Percentiles rank a stretch among this genome's conserved stretches.
Evolutionary conservation across 2,888 invertebrate genomes (phyloP).

Genomic region (Agrotis clavis): DNA sequence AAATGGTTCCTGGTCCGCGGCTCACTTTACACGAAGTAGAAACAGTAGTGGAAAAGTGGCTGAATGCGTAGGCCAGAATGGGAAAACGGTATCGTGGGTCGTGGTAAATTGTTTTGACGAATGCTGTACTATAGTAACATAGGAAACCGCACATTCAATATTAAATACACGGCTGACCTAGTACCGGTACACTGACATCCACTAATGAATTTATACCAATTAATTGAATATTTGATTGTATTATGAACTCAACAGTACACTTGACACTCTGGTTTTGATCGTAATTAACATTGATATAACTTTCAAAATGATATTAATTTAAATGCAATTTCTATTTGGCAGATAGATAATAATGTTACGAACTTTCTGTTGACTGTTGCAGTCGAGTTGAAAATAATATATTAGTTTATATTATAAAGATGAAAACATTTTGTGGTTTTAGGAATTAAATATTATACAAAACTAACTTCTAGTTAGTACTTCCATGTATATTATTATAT

Average conservation of each 20-base stretch:
- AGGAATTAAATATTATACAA: no score
- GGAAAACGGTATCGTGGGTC: no score
- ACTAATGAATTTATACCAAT: conserved; percentile 16
- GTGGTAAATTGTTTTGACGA: no score
- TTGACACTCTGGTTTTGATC: conserved; percentile 10
- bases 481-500: no score
- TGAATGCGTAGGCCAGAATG: no score
- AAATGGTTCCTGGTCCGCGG: no score
- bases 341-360: background rate
- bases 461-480: no score
- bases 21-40: no score
- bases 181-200: background rate
- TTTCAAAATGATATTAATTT: background rate
- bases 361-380: no score
- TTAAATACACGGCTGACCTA: background rate
- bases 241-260: background rate
- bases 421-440: no score
- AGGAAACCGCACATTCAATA: background rate
- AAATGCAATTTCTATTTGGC: conserved; percentile 6
- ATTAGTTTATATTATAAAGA: background rate
- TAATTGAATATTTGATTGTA: conserved; percentile 4
- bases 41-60: no score
- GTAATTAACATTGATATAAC: background rate
- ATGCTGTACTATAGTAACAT: no score
- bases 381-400: background rate